Conservation (phyloP, 2,113 vertebrate genomes). For the Passerina amoena region DNA sequence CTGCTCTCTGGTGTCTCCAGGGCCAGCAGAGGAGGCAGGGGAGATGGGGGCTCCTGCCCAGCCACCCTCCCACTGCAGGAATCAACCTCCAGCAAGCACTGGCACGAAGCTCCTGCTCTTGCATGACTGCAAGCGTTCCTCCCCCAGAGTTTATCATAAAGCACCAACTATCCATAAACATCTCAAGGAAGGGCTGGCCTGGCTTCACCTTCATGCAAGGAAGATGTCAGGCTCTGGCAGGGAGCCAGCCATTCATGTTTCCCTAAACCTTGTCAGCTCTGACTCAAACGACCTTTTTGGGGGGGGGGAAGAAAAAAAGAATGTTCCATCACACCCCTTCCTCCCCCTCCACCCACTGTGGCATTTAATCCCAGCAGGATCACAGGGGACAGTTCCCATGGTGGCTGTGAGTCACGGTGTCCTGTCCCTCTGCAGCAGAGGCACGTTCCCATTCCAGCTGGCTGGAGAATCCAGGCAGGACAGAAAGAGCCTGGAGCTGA, state of each 20-base stretch:
- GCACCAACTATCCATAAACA: conserved; percentile 42
- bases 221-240: conserved; percentile 48
- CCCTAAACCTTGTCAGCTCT: conserved; percentile 31
- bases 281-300: not conserved
- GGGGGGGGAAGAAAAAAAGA: accelerated
- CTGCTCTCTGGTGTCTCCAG: not conserved
- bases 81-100: conserved; percentile 29
- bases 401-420: not conserved
- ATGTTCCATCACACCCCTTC: conserved; percentile 40
- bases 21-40: not conserved
- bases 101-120: conserved; percentile 22
- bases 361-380: not conserved
- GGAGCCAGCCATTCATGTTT: conserved; percentile 42
- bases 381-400: not conserved
- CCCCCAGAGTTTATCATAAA: conserved; percentile 13
- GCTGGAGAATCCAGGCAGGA: not conserved
- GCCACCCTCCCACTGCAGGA: not conserved
- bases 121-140: conserved; percentile 48
- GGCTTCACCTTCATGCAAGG: conserved; percentile 53
- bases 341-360: conserved; percentile 28
- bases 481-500: not conserved
- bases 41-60: not conserved
- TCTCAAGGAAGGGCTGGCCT: conserved; percentile 52
- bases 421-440: not conserved
- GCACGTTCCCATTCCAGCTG: not conserved